A percentile compares a stretch with the other conserved stretches of the same genome.
Evolutionary conservation across 2,797 vertebrate species (phyloP).

Genomic region (Heterohyrax brucei): DNA sequence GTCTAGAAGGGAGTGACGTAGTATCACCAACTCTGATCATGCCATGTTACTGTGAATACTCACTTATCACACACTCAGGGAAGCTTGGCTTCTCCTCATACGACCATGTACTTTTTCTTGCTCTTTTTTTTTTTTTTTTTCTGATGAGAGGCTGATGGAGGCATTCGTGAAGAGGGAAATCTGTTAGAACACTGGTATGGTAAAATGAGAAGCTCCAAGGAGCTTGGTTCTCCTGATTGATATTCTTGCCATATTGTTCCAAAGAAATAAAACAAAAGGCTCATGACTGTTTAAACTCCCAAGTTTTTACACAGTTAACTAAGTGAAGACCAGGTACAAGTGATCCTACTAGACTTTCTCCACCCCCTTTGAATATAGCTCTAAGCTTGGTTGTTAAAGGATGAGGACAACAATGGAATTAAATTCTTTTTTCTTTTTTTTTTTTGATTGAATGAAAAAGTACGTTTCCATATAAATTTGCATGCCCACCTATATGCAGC

Average conservation of each 20-base stretch:
- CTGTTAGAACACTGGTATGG: not conserved
- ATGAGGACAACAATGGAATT: not conserved
- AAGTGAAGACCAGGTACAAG: not conserved
- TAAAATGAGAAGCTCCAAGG: constrained; percentile 29
- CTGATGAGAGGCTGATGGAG: constrained; percentile 22
- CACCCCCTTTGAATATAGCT: not conserved
- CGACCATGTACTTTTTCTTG: not conserved
- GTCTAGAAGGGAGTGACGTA: not conserved
- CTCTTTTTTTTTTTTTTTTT: not conserved
- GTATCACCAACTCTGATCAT: rapidly evolving
- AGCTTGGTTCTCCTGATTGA: not conserved
- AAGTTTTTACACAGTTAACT: constrained; percentile 28
- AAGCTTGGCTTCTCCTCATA: constrained; percentile 36
- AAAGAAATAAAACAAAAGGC: not conserved
- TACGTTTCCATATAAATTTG: no score
- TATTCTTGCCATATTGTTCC: constrained; percentile 64
- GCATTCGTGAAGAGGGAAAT: not conserved
- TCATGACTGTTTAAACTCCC: not conserved
- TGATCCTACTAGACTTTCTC: not conserved
- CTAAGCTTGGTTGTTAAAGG: not conserved
- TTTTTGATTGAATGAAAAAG: no score
- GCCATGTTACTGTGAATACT: not conserved
- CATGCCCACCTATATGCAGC: no score
- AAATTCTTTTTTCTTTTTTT: no score
- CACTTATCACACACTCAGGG: constrained; percentile 22